Conservation (phyloP, 2,797 vertebrate species). For the Poecile montanus region DNA sequence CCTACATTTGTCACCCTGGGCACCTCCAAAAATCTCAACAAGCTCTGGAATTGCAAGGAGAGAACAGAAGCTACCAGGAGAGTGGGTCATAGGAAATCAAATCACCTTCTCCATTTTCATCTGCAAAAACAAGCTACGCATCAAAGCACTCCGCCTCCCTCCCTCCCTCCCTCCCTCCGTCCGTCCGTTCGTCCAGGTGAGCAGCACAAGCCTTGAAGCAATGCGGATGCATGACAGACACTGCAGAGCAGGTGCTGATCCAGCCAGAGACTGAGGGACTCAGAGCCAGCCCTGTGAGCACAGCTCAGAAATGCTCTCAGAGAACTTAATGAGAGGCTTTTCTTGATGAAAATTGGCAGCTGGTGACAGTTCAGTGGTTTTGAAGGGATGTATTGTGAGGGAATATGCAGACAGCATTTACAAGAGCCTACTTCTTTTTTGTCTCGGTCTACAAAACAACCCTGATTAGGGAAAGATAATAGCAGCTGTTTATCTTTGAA, state of each 20-base stretch:
- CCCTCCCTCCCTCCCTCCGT: not conserved
- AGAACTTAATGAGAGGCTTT: conserved; percentile 12
- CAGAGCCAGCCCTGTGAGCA: not conserved
- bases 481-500: conserved; percentile 1
- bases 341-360: conserved; percentile 9
- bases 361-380: not conserved
- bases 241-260: not conserved
- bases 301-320: not conserved
- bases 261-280: not conserved
- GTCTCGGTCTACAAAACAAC: not conserved
- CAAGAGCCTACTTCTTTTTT: not conserved
- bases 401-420: not conserved
- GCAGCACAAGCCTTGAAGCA: not conserved
- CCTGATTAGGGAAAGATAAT: not conserved
- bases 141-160: not conserved
- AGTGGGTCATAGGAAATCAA: not conserved
- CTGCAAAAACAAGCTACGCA: not conserved
- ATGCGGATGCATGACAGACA: not conserved
- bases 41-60: not conserved
- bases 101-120: not conserved
- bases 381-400: not conserved
- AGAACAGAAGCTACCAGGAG: not conserved
- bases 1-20: not conserved
- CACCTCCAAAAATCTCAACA: not conserved
- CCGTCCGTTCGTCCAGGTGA: not conserved